phyloP scores from a whole-genome alignment of 2,113 vertebrate species.

The Solenodon paradoxus region DNA sequence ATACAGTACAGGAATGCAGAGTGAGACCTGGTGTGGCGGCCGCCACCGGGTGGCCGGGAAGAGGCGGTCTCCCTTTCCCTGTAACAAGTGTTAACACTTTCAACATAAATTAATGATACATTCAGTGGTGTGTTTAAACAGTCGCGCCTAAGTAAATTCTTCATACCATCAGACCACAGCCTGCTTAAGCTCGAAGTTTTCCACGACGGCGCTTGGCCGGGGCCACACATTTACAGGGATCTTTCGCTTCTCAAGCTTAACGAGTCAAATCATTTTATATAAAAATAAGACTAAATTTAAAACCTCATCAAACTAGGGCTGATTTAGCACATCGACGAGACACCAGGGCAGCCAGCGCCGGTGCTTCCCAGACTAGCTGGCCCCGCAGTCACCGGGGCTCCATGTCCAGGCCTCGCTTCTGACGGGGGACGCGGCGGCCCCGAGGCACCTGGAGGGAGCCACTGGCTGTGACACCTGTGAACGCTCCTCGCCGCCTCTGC shows the following conservation, averaged over 20 bases:
- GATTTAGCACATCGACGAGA: neutral
- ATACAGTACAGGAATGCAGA: neutral
- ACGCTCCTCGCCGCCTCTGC: neutral
- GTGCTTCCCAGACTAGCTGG: neutral
- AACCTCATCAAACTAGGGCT: neutral
- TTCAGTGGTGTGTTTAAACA: conserved; percentile 59
- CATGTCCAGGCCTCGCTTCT: too few relatives aligned
- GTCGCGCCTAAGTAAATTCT: conserved; percentile 56
- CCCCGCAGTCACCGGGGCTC: neutral
- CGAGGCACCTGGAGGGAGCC: neutral
- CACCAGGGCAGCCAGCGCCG: neutral
- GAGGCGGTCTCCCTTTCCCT: neutral
- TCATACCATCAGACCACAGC: neutral
- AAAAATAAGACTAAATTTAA: conserved; percentile 58
- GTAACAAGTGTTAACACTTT: conserved; percentile 4
- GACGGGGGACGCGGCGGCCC: neutral
- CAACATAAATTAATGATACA: conserved; percentile 61
- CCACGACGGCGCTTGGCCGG: neutral
- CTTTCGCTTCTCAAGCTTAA: conserved; percentile 13
- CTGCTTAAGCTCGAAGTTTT: neutral
- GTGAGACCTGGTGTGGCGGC: too few relatives aligned
- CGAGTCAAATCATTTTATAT: conserved; percentile 4
- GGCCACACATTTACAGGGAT: neutral
- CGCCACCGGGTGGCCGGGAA: too few relatives aligned
- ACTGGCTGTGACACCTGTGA: neutral